Base-by-base conservation (phyloP, 1,140 invertebrate genomes). In the Sinonovacula constricta region DNA sequence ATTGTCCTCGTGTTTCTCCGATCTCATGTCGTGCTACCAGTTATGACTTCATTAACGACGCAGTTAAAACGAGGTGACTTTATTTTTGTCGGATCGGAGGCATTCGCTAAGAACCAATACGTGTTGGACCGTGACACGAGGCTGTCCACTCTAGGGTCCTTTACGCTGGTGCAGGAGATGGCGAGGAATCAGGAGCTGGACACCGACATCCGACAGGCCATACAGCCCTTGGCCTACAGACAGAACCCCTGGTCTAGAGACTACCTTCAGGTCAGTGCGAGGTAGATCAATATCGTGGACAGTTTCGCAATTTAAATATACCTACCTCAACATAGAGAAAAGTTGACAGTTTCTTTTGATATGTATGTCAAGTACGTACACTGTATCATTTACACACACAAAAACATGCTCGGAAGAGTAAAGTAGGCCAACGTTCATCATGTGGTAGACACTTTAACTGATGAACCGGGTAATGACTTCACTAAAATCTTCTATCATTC, bases 1-100 rank as follows among this genome's bases (percentile, higher is more conserved):
- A 62, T 81, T 22, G 72, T 81, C 10, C 33, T 81, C 3, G 24
- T 81, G 26, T 77, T 81, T 63, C 12, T 81, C 18, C 65, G 56
- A 36, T 60, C 74, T 18, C 39, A 45, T 18, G 39, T 45, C 39
- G 39, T 45, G 7, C 39, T 10, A 45, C 39, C 39, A 45, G 39
- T 45, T 10, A 45, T 45, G 18, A 45, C 39, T 10, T 10, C 7
- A 10, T n/a, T n/a, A n/a, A 45, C 7, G 7, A 45, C 7, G 7
- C 39, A 45, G 18, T 10, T 45, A 18, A 45, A 7, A 45, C 7
- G 18, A 18, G 39, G 39, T 10, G 7, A 7, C 7, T 45, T 45
- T 45, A 10, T 18, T 7, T 45, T 45, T 45, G 18, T 45, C 18
- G 39, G 39, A 45, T 45, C 39, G 7, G 18, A 7, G 39, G 39